These are phyloP conservation scores for Danio albolineatus DNA, from an alignment of 2,797 vertebrate species.

Conservation along the genomic window DNA sequence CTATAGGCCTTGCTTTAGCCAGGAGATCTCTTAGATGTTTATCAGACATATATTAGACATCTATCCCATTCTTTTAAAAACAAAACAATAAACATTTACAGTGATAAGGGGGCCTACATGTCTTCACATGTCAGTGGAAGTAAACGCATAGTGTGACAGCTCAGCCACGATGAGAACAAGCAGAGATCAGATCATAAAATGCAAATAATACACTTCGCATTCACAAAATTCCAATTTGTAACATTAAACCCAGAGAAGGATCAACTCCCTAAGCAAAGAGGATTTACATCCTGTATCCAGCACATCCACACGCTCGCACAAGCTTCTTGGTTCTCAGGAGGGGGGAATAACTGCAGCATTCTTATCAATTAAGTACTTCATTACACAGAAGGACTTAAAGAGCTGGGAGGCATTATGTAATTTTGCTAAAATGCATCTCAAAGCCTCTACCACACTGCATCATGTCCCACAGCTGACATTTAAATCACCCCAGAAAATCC, in stretches of 20 bases:
- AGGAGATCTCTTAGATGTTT: too few species aligned
- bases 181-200: not conserved
- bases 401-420: constrained; percentile 68
- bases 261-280: not conserved
- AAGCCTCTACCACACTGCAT: constrained; percentile 45
- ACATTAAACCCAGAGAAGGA: constrained; percentile 2
- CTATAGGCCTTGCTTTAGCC: too few species aligned
- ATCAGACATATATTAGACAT: too few species aligned
- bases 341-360: constrained; percentile 76
- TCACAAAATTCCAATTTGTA: not conserved
- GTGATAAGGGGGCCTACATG: too few species aligned
- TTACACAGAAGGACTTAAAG: constrained; percentile 68
- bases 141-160: too few species aligned
- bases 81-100: too few species aligned
- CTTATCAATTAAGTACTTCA: constrained; percentile 74
- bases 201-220: not conserved
- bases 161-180: not conserved
- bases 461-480: constrained; percentile 24
- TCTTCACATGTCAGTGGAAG: too few species aligned
- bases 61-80: too few species aligned
- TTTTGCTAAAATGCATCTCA: constrained; percentile 72
- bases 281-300: not conserved
- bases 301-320: constrained; percentile 1
- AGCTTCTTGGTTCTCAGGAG: constrained; percentile 2
- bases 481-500: constrained; percentile 9